A percentile compares a stretch with the other conserved stretches of the same genome.
Evolutionary conservation across 2,888 invertebrate genomes (phyloP).

Genomic region (Nomada goodeniana): DNA sequence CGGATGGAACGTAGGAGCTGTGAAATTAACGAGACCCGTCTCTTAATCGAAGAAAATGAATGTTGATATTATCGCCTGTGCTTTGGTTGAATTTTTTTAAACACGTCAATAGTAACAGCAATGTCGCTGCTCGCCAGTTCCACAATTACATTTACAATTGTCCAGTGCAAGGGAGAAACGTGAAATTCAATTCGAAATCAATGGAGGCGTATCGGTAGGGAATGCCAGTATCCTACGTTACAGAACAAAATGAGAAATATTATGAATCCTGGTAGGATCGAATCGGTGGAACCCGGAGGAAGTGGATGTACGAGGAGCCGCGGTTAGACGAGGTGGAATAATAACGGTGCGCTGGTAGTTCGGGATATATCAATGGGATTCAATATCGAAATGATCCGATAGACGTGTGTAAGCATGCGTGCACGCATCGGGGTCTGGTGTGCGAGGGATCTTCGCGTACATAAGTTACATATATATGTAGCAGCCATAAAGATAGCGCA

Average conservation of each 20-base stretch:
- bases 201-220: constrained; percentile 1
- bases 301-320: constrained; percentile 46
- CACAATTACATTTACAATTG: too few relatives aligned
- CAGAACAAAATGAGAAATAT: constrained; percentile 18
- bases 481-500: constrained; percentile 78
- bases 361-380: constrained; percentile 74
- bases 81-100: too few relatives aligned
- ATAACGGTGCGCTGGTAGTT: constrained; percentile 58
- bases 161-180: too few relatives aligned
- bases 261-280: constrained; percentile 34
- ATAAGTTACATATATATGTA: constrained; percentile 66
- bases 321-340: constrained; percentile 65
- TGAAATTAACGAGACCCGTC: too few relatives aligned
- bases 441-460: constrained; percentile 40
- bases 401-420: constrained; percentile 69
- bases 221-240: constrained; percentile 7
- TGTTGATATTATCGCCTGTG: too few relatives aligned
- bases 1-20: too few relatives aligned
- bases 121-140: too few relatives aligned
- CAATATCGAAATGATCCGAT: constrained; percentile 79
- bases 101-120: too few relatives aligned
- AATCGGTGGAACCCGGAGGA: constrained; percentile 27
- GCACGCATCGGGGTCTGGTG: constrained; percentile 40
- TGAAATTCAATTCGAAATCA: too few relatives aligned
- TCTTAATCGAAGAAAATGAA: too few relatives aligned